These are phyloP conservation scores for Corythaixoides concolor DNA, from an alignment of 2,113 vertebrate species.

Conservation along the genomic window DNA sequence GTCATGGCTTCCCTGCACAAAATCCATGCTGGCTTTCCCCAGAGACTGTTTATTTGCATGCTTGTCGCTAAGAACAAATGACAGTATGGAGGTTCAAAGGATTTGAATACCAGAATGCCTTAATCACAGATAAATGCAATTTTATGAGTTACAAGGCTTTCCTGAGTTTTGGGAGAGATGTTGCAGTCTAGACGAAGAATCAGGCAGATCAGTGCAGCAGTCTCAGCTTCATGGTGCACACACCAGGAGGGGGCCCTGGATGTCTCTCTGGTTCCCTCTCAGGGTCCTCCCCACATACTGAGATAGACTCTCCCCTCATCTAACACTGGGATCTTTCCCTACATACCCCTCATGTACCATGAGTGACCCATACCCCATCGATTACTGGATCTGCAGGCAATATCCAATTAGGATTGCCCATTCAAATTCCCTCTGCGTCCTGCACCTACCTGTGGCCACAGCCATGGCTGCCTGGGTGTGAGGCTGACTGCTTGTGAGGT, in stretches of 20 bases:
- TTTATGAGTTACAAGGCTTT: neutral
- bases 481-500: neutral
- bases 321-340: neutral
- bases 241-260: too few species aligned
- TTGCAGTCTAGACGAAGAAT: neutral
- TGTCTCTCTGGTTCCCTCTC: neutral
- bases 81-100: neutral
- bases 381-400: neutral
- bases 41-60: neutral
- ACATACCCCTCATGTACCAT: neutral
- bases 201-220: neutral
- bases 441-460: neutral
- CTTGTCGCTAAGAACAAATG: neutral
- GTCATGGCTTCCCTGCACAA: neutral
- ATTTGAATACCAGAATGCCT: neutral
- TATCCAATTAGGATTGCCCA: neutral
- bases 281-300: neutral
- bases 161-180: neutral
- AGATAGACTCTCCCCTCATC: neutral
- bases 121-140: neutral
- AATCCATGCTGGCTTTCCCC: neutral
- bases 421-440: neutral
- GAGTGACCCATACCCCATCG: neutral
- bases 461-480: neutral
- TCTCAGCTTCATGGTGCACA: accelerated